Base-by-base conservation (phyloP, 2,797 vertebrate species). In the Mionectes olivaceus region DNA sequence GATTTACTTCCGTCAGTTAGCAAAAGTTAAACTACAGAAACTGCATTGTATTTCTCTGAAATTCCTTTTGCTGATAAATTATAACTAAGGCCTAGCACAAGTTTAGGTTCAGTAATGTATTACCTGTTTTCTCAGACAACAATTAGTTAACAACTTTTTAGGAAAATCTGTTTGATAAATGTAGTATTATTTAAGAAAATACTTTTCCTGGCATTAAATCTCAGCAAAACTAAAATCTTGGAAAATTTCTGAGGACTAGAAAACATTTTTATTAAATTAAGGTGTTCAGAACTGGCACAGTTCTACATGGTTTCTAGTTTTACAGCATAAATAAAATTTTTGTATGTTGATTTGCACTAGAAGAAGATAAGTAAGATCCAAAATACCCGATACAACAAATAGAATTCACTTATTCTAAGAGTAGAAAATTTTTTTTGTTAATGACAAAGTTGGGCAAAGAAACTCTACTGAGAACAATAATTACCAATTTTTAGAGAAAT, bases 1-100 rank as follows among this genome's bases (percentile, higher is more conserved):
- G 64, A 93, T 96, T 96, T 82, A 95, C 90, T 57, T 89, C 43
- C 30, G 50, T 90, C 68, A 5, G 24, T 19, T 71, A 50, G 39
- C 35, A 49, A 28, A 90, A 94, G 67, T 77, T 79, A 75, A 76
- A 41, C 83, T 61, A 19, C 44, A 64, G 81, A 89, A 89, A 49
- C 30, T 55, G 43, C 21, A 13, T 19, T 64, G 27, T 2, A 0
- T 74, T 93, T 73, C 82, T 65, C 91, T 89, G 59, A 73, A 91
- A 30, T 47, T 74, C 35, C 41, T 32, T 64, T 25, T 53, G 13
- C 61, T 75, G 67, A 65, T 83, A 93, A 88, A 63, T 60, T 83
- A 22, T 44, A 68, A 41, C 47, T 76, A 52, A 49, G 47, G 23
- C 39, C 11, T 28, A 59, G 16, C 6, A 17, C 1, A 25, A 19